A percentile compares a stretch with the other conserved stretches of the same genome.
Conservation (phyloP, 2,888 invertebrate genomes). For the Rosalia funebris region DNA sequence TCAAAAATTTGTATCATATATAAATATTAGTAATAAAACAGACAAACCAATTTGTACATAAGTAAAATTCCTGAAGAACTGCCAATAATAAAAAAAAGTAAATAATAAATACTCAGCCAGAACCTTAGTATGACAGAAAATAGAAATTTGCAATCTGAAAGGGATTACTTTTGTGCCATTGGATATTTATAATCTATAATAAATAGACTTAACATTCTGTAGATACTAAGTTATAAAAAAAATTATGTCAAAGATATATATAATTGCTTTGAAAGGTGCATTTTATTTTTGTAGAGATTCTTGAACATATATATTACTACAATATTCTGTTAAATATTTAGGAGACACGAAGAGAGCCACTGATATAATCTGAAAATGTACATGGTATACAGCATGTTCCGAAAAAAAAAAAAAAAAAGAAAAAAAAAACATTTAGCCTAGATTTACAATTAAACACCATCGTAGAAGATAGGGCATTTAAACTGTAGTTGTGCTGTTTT, state of each 20-base stretch:
- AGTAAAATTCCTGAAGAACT: too few species aligned
- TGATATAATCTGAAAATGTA: conserved; percentile 27
- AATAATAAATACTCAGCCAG: too few species aligned
- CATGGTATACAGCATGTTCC: conserved; percentile 8
- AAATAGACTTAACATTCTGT: conserved; percentile 3
- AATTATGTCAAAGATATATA: background rate
- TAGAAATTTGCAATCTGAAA: too few species aligned
- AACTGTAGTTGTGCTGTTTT: background rate
- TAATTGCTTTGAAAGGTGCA: conserved; percentile 13
- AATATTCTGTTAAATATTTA: conserved; percentile 21
- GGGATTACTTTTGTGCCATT: too few species aligned
- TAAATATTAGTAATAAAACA: too few species aligned
- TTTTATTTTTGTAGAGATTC: conserved; percentile 19
- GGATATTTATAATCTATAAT: too few species aligned
- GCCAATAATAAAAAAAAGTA: too few species aligned
- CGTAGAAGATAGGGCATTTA: background rate
- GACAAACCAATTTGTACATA: too few species aligned
- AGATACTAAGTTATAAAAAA: background rate
- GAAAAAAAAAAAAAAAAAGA: too few species aligned
- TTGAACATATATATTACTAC: conserved; percentile 13
- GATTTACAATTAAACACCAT: background rate
- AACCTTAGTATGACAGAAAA: too few species aligned
- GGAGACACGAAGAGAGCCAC: conserved; percentile 26
- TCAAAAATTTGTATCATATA: too few species aligned
- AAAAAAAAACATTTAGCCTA: too few species aligned